phyloP scores from a whole-genome alignment of 1,140 invertebrate species.

The Gonioctena quinquepunctata region DNA sequence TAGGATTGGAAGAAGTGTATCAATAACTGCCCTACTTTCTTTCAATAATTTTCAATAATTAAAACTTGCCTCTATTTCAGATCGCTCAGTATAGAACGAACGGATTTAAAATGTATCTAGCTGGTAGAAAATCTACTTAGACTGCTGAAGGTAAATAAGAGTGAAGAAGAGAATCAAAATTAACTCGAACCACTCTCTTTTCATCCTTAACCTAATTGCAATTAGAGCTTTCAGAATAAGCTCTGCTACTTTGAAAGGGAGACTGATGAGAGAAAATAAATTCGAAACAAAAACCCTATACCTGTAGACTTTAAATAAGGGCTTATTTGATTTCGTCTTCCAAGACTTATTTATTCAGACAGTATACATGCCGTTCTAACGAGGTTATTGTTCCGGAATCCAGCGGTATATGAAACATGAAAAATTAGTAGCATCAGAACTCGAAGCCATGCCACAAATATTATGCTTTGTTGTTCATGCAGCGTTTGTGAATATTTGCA shows the following conservation, averaged over 20 bases:
- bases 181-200: constrained; percentile 9
- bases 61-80: too few species aligned
- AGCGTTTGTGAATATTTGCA: neutral
- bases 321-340: neutral
- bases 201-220: constrained; percentile 10
- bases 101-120: neutral
- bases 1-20: too few species aligned
- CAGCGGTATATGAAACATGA: neutral
- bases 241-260: constrained; percentile 7
- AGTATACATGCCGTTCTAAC: neutral
- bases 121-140: neutral
- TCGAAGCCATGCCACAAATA: neutral
- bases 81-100: too few species aligned
- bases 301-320: neutral
- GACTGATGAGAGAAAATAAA: constrained; percentile 4
- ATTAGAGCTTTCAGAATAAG: constrained; percentile 13
- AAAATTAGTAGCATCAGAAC: neutral
- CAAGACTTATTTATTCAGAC: neutral
- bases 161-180: neutral
- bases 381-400: neutral
- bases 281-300: constrained; percentile 11
- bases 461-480: neutral
- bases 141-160: neutral
- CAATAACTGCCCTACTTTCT: too few species aligned
- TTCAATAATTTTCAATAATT: too few species aligned